Evolutionary conservation across 1,140 invertebrate species (phyloP).

Genomic region (Cydia pomonella): DNA sequence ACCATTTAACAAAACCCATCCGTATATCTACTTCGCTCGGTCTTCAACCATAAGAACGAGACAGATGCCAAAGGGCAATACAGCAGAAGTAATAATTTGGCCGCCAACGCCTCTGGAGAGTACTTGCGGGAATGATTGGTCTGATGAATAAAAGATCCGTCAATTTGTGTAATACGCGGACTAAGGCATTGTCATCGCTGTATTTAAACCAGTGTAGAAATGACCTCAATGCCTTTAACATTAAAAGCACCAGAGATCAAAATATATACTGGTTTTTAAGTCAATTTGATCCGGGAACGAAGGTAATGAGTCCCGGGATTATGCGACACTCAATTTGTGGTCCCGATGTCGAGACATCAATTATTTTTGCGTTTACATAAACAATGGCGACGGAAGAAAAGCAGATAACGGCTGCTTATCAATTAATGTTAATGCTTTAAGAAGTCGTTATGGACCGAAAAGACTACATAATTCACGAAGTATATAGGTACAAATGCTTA

Average conservation of each 20-base stretch:
- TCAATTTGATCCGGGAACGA: background rate
- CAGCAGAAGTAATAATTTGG: slow-evolving; percentile 47
- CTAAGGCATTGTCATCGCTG: slow-evolving; percentile 12
- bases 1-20: slow-evolving; percentile 18
- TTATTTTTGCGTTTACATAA: slow-evolving; percentile 23
- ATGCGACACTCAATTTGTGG: slow-evolving; percentile 66
- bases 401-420: slow-evolving; percentile 12
- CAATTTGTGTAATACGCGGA: slow-evolving; percentile 73
- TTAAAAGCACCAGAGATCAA: background rate
- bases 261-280: background rate
- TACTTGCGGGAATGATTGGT: slow-evolving; percentile 72
- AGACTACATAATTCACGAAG: background rate
- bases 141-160: slow-evolving; percentile 74
- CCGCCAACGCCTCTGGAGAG: slow-evolving; percentile 65
- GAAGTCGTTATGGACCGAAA: background rate
- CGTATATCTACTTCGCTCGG: background rate
- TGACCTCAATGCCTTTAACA: background rate
- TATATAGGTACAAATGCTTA: background rate
- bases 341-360: slow-evolving; percentile 36
- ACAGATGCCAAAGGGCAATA: slow-evolving; percentile 39
- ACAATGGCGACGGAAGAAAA: slow-evolving; percentile 8
- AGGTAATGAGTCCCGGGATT: slow-evolving; percentile 49
- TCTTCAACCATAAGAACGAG: slow-evolving; percentile 35
- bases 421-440: slow-evolving; percentile 2
- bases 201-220: background rate